These are phyloP conservation scores for Hippocampus abdominalis DNA, from an alignment of 2,113 vertebrate genomes.

Conservation along the genomic window DNA sequence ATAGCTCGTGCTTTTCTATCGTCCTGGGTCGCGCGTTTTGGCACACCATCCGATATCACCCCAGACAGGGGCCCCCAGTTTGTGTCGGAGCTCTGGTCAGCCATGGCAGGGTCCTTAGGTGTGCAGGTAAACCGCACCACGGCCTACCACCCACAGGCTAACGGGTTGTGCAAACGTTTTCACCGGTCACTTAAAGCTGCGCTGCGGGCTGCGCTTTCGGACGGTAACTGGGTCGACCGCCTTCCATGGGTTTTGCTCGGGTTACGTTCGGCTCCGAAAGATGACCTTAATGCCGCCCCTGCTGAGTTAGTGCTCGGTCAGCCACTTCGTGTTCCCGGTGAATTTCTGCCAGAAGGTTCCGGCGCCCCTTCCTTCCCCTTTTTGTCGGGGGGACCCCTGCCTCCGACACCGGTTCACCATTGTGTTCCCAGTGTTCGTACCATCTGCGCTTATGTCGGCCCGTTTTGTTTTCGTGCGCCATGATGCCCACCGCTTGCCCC, in stretches of 20 bases:
- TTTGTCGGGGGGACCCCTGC: too few species aligned
- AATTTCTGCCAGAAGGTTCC: too few species aligned
- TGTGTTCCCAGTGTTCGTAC: neutral
- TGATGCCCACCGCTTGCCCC: neutral
- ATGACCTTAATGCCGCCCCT: neutral
- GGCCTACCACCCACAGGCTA: neutral
- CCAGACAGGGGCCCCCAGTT: neutral
- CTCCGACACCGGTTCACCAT: neutral
- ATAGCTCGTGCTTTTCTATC: neutral
- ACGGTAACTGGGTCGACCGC: neutral
- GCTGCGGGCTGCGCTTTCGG: neutral
- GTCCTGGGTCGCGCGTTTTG: neutral
- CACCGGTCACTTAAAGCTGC: neutral
- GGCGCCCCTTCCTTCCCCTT: neutral
- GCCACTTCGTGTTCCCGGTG: neutral
- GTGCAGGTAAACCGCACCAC: neutral
- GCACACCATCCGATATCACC: too few species aligned
- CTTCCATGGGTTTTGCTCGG: neutral
- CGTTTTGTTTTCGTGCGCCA: conserved; percentile 1
- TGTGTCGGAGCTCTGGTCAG: neutral
- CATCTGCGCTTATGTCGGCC: neutral
- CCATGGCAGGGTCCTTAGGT: neutral
- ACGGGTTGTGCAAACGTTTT: neutral
- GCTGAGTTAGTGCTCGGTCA: neutral
- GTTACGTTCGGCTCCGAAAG: neutral